Conservation (phyloP, 2,113 vertebrate genomes). For the Turnix velox region DNA sequence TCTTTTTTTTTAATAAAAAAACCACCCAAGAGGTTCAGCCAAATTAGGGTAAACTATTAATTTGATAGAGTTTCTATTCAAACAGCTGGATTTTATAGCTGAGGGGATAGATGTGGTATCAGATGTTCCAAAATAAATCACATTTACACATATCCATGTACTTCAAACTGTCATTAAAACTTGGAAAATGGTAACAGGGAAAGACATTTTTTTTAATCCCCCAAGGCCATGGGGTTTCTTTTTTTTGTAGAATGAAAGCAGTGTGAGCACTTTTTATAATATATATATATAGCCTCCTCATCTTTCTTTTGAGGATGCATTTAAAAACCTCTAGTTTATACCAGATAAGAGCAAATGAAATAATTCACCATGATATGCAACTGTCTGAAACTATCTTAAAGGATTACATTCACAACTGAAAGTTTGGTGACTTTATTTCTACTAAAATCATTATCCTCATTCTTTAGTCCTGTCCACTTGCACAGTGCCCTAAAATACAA, state of each 20-base stretch:
- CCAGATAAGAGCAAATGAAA: no score
- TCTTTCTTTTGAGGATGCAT: not conserved
- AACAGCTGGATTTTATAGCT: constrained; percentile 19
- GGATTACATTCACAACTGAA: not conserved
- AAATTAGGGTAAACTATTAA: not conserved
- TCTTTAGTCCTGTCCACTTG: not conserved
- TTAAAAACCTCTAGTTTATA: not conserved
- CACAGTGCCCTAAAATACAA: not conserved
- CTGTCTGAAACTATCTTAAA: not conserved
- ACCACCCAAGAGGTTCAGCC: not conserved
- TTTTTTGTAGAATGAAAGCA: not conserved
- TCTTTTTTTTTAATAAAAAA: not conserved
- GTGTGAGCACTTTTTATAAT: not conserved
- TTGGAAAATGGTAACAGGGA: not conserved
- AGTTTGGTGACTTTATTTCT: not conserved
- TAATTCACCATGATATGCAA: not conserved
- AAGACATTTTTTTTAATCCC: not conserved
- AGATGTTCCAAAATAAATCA: constrained; percentile 8
- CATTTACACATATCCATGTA: not conserved
- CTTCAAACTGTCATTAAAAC: not conserved
- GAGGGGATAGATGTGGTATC: not conserved
- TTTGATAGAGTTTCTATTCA: not conserved
- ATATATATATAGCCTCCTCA: not conserved
- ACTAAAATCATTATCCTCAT: not conserved
- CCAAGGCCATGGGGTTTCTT: not conserved